A percentile compares a stretch with the other conserved stretches of the same genome.
Conservation (phyloP, 2,113 vertebrate genomes). For the Pachypanchax playfairii region DNA sequence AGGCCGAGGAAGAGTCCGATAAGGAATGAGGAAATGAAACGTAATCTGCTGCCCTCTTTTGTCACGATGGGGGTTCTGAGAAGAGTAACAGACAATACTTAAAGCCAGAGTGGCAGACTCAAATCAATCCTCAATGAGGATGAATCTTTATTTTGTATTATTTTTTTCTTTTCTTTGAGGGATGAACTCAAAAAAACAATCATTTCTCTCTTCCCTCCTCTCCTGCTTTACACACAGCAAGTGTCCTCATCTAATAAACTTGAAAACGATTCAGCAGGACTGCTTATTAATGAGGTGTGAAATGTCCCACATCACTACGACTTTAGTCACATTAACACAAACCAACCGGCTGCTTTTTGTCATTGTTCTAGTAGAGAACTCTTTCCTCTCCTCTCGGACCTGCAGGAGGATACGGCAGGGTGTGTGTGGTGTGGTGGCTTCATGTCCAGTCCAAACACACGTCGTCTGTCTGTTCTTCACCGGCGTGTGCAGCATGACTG, state of each 20-base stretch:
- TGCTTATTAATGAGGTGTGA: slow-evolving; percentile 69
- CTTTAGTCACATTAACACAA: slow-evolving; percentile 58
- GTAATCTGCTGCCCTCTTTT: slow-evolving; percentile 36
- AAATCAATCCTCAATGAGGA: slow-evolving; percentile 76
- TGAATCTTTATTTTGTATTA: slow-evolving; percentile 60
- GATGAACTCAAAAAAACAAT: slow-evolving; percentile 74
- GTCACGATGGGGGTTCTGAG: slow-evolving; percentile 25
- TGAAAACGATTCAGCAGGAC: slow-evolving; percentile 70
- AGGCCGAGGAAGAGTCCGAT: slow-evolving; percentile 93
- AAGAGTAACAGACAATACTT: slow-evolving; percentile 49
- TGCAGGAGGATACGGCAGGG: slow-evolving; percentile 28
- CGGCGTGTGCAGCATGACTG: slow-evolving; percentile 70
- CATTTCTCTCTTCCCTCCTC: slow-evolving; percentile 59
- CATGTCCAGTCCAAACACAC: slow-evolving; percentile 51
- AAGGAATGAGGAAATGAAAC: slow-evolving; percentile 83
- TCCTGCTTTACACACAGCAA: slow-evolving; percentile 69
- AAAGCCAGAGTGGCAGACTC: slow-evolving; percentile 69
- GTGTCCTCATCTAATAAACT: slow-evolving; percentile 74
- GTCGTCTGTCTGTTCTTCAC: slow-evolving; percentile 64
- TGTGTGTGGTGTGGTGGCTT: slow-evolving; percentile 48
- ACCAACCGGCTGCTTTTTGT: slow-evolving; percentile 77
- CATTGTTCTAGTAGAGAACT: slow-evolving; percentile 60
- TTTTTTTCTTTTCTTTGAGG: slow-evolving; percentile 55
- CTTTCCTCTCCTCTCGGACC: slow-evolving; percentile 56
- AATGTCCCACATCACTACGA: slow-evolving; percentile 65